Evolutionary conservation across 2,113 vertebrate genomes (phyloP), one percentile per base, ranked within the genome.

Genomic region (Xiphias gladius): DNA sequence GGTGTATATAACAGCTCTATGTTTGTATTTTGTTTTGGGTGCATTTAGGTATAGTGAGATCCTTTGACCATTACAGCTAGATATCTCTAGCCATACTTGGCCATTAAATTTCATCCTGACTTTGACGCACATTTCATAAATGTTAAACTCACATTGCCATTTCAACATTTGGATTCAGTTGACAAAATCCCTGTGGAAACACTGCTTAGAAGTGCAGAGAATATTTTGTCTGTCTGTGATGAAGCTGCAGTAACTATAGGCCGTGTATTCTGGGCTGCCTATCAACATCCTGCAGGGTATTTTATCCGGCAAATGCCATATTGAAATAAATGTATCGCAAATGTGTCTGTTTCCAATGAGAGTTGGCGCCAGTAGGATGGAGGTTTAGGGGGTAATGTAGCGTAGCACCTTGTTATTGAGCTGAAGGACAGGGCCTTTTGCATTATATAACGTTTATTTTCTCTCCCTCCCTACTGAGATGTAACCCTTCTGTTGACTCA

Each of bases 361-460:
- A 91, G 79, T 87, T 83, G 90, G 82, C 71, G 73, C 74, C 83
- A 74, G 84, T 79, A 73, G 86, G 79, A 80, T 83, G 85, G 86
- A 90, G 94, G 86, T 93, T 95, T 94, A 80, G 79, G 63, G 86
- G 92, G 88, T 95, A 96, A 95, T 95, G 95, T 95, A 91, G 93
- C 92, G 52, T 94, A 89, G 91, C 91, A 89, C 94, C 90, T 92
- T 94, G 92, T 93, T 94, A 94, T 93, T 89, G 83, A 93, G 90
- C 91, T 92, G 93, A 94, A 93, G 91, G 94, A 93, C 93, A 85
- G 73, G 70, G 72, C 87, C 87, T 92, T 93, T 90, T 92, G 90
- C 90, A 91, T 93, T 94, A 92, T 93, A 90, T 89, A 92, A 92
- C 84, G 20, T 93, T 92, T 91, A 89, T 88, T 87, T 90, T 74